A percentile compares a stretch with the other conserved stretches of the same genome.
Evolutionary conservation across 2,888 invertebrate genomes (phyloP).

Genomic region (Lottia gigantea): DNA sequence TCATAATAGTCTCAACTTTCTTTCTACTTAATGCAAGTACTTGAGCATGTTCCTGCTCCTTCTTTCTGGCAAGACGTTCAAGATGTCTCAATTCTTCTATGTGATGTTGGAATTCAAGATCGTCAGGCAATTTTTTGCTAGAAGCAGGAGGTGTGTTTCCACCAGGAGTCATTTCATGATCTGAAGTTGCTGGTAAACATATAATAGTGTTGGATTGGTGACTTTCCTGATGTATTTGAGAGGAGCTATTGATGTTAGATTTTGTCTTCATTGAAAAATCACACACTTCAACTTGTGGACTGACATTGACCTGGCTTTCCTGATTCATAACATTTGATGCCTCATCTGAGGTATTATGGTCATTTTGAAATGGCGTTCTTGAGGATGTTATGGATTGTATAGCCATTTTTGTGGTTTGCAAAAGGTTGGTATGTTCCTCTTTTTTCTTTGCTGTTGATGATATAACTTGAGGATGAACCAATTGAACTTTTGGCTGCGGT

Average conservation of each 20-base stretch:
- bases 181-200: not conserved
- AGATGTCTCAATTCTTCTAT: slow-evolving; percentile 45
- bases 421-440: not conserved
- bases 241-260: not conserved
- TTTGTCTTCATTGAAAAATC: no score
- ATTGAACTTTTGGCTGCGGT: not conserved
- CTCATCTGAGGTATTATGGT: not conserved
- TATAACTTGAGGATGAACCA: not conserved
- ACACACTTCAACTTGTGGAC: no score
- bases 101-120: slow-evolving; percentile 42
- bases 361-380: not conserved
- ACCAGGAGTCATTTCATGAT: not conserved
- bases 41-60: slow-evolving; percentile 39
- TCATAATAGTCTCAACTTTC: slow-evolving; percentile 30
- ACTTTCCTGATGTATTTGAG: not conserved
- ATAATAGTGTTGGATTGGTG: not conserved
- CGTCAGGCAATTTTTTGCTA: slow-evolving; percentile 7
- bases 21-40: slow-evolving; percentile 12
- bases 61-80: slow-evolving; percentile 41
- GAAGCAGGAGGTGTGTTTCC: not conserved
- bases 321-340: no score
- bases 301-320: not conserved
- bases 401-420: not conserved
- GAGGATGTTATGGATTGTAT: not conserved
- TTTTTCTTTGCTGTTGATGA: not conserved